Conservation (phyloP, 2,888 invertebrate genomes). For the Eristalis tenax region DNA sequence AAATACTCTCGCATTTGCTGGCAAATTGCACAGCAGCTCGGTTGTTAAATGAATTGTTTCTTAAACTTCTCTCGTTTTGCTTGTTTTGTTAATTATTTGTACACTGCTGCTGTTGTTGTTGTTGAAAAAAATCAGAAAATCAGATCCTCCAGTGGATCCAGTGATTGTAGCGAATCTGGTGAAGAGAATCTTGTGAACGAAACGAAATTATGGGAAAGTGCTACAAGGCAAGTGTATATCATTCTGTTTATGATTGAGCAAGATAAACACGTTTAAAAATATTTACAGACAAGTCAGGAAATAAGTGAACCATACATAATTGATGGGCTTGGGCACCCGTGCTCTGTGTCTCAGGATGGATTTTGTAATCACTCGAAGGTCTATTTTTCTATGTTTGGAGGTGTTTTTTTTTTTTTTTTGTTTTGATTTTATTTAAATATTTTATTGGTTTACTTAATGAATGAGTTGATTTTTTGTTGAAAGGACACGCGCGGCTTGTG, state of each 20-base stretch:
- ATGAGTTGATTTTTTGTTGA: too few relatives aligned
- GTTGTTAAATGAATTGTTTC: conserved; percentile 1
- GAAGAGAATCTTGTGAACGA: neutral
- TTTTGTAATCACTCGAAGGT: neutral
- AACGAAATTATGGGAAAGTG: conserved; percentile 12
- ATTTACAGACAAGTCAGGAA: neutral
- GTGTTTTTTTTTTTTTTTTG: neutral
- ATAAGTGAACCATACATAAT: neutral
- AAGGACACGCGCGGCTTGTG: too few relatives aligned
- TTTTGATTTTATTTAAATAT: too few relatives aligned
- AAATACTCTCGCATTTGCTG: conserved; percentile 8
- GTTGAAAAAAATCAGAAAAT: too few relatives aligned
- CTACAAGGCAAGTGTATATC: neutral
- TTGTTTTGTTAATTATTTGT: neutral
- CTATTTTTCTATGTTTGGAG: neutral
- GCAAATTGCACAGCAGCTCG: conserved; percentile 6
- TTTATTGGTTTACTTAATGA: too few relatives aligned
- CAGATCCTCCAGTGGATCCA: neutral
- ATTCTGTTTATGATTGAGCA: neutral
- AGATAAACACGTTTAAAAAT: neutral
- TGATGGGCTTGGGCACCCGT: neutral
- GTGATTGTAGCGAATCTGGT: neutral
- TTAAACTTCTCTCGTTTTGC: neutral
- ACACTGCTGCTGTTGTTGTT: neutral
- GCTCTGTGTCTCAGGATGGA: neutral